Conservation (phyloP, 2,888 invertebrate species). For the Thymelicus acteon region DNA sequence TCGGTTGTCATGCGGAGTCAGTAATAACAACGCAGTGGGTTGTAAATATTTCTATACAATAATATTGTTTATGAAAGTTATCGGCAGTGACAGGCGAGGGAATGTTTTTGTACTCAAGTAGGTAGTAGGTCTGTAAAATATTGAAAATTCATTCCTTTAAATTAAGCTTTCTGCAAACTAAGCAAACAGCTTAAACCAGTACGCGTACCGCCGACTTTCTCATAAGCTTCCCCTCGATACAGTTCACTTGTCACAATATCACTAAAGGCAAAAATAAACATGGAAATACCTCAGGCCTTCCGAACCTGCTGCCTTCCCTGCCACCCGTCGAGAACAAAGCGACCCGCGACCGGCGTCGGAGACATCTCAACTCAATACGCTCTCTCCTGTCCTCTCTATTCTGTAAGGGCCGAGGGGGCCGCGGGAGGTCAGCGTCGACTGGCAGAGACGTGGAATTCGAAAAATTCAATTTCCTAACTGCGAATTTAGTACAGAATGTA, state of each 20-base stretch:
- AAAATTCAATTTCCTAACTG: conserved; percentile 81
- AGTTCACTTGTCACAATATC: conserved; percentile 30
- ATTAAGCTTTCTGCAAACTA: conserved; percentile 4
- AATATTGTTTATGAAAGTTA: too few relatives aligned
- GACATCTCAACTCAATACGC: conserved; percentile 20
- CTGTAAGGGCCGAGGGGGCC: conserved; percentile 39
- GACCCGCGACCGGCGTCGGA: conserved; percentile 39
- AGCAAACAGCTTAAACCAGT: conserved; percentile 10
- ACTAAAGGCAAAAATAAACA: conserved; percentile 48
- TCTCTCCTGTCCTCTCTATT: background rate
- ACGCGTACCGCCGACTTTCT: conserved; percentile 20
- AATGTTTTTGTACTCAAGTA: background rate
- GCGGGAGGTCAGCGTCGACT: conserved; percentile 54
- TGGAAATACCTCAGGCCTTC: conserved; percentile 47
- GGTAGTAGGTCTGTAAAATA: background rate
- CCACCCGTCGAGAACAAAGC: conserved; percentile 59
- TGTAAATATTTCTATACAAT: too few relatives aligned
- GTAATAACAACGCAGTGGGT: too few relatives aligned
- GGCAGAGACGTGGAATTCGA: conserved; percentile 70
- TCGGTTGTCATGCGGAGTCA: too few relatives aligned
- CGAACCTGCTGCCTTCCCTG: conserved; percentile 47
- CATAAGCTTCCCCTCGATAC: conserved; percentile 25
- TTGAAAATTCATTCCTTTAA: conserved; percentile 10
- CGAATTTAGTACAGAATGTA: conserved; percentile 76
- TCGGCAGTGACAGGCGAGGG: too few relatives aligned